Percentiles rank a stretch among this genome's conserved stretches.
Evolutionary conservation across 2,888 invertebrate species (phyloP).

Genomic region (Apoderus coryli): DNA sequence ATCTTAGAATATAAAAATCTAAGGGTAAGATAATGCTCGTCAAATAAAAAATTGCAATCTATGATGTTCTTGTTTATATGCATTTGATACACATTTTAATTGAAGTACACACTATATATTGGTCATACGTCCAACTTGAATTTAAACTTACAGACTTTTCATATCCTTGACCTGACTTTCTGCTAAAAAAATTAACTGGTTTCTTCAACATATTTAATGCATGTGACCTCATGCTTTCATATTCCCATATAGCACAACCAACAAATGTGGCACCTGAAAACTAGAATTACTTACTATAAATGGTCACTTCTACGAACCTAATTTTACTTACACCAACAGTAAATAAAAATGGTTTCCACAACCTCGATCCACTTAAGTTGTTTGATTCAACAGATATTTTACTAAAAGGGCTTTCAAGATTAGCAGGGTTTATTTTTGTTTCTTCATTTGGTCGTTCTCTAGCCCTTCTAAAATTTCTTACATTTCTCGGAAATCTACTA

Average conservation of each 20-base stretch:
- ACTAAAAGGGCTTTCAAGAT: conserved; percentile 32
- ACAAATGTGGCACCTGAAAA: conserved; percentile 47
- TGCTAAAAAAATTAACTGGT: conserved; percentile 39
- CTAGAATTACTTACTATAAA: too few relatives aligned
- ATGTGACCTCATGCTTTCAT: conserved; percentile 53
- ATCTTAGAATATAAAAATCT: too few relatives aligned
- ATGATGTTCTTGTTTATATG: too few relatives aligned
- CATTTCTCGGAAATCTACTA: too few relatives aligned
- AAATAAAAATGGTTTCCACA: conserved; percentile 49
- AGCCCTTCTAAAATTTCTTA: conserved; percentile 21
- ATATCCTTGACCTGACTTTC: conserved; percentile 17
- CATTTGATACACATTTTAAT: too few relatives aligned
- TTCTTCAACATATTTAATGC: conserved; percentile 38
- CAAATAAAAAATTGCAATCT: too few relatives aligned
- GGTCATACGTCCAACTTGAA: too few relatives aligned
- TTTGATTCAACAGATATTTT: conserved; percentile 33
- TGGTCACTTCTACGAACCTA: too few relatives aligned
- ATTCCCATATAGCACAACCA: conserved; percentile 76
- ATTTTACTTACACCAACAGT: conserved; percentile 49
- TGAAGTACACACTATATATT: too few relatives aligned
- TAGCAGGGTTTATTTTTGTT: conserved; percentile 21
- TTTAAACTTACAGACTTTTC: conserved; percentile 17
- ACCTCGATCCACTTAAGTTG: conserved; percentile 32
- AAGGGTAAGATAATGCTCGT: too few relatives aligned
- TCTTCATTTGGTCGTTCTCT: conserved; percentile 14